Evolutionary conservation across 2,888 invertebrate species (phyloP).

Genomic region (Therioaphis trifolii): DNA sequence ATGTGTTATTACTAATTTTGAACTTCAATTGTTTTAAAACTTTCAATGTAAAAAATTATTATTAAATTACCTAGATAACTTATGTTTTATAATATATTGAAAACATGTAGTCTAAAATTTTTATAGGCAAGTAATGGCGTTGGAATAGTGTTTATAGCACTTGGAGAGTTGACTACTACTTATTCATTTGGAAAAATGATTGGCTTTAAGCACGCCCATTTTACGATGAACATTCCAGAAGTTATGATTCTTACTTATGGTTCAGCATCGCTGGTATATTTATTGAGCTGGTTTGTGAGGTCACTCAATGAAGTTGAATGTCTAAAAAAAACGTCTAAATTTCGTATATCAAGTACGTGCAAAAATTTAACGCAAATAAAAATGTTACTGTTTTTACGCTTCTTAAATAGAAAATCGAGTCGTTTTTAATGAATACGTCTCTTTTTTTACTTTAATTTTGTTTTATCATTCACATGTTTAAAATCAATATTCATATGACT

Average conservation of each 20-base stretch:
- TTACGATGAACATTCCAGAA: conserved; percentile 25
- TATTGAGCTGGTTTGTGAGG: conserved; percentile 25
- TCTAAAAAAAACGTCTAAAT: conserved; percentile 29
- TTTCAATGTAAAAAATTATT: too few relatives aligned
- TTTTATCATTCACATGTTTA: too few relatives aligned
- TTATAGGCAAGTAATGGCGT: conserved; percentile 52
- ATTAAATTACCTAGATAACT: neutral
- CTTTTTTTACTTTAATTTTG: neutral
- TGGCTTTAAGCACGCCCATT: conserved; percentile 6
- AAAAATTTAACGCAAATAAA: neutral
- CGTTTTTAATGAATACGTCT: neutral
- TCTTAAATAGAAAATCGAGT: neutral
- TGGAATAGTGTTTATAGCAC: conserved; percentile 46
- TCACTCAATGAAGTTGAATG: conserved; percentile 33
- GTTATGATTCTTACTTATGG: conserved; percentile 17
- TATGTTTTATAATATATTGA: neutral
- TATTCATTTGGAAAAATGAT: conserved; percentile 36
- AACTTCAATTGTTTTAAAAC: too few relatives aligned
- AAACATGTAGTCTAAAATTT: neutral
- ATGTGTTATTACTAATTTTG: too few relatives aligned
- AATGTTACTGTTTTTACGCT: too few relatives aligned
- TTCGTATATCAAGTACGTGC: conserved; percentile 48
- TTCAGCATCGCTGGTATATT: conserved; percentile 30
- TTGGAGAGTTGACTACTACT: conserved; percentile 8
- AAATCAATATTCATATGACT: too few relatives aligned